Percentiles rank a stretch among this genome's conserved stretches.
Evolutionary conservation across 2,888 invertebrate species (phyloP).

Genomic region (Papilio protenor): DNA sequence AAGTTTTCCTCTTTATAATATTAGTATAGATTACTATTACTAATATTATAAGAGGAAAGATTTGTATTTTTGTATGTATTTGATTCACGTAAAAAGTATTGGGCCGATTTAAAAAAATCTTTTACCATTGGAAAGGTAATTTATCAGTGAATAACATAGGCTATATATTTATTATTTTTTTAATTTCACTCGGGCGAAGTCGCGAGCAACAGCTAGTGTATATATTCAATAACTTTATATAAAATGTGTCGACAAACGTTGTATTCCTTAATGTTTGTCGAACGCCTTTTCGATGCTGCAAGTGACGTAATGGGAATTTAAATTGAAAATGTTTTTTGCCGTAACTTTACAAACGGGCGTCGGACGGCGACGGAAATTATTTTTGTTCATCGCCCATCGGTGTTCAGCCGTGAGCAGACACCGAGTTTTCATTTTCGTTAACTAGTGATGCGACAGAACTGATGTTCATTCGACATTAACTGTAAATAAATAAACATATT

Average conservation of each 20-base stretch:
- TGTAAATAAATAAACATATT: neutral
- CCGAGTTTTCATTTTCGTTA: conserved; percentile 22
- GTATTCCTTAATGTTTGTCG: conserved; percentile 4
- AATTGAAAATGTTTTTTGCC: conserved; percentile 47
- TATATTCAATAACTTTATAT: neutral
- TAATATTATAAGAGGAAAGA: too few species aligned
- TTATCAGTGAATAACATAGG: too few species aligned
- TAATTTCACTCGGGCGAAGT: too few species aligned
- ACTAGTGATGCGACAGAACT: conserved; percentile 18
- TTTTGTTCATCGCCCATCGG: conserved; percentile 43
- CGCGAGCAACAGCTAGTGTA: too few species aligned
- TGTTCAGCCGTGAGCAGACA: conserved; percentile 39
- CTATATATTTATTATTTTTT: too few species aligned
- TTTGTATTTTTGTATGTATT: too few species aligned
- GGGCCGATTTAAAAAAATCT: too few species aligned
- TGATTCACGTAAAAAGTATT: too few species aligned
- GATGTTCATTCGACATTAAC: neutral
- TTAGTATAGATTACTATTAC: too few species aligned
- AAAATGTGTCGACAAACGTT: conserved; percentile 12
- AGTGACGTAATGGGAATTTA: conserved; percentile 43
- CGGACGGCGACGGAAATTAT: conserved; percentile 49
- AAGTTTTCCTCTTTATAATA: too few species aligned
- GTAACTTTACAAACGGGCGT: conserved; percentile 41
- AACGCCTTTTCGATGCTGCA: neutral
- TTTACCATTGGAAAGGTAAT: too few species aligned